phyloP scores from a whole-genome alignment of 2,113 vertebrate species.

The Synchiropus splendidus region DNA sequence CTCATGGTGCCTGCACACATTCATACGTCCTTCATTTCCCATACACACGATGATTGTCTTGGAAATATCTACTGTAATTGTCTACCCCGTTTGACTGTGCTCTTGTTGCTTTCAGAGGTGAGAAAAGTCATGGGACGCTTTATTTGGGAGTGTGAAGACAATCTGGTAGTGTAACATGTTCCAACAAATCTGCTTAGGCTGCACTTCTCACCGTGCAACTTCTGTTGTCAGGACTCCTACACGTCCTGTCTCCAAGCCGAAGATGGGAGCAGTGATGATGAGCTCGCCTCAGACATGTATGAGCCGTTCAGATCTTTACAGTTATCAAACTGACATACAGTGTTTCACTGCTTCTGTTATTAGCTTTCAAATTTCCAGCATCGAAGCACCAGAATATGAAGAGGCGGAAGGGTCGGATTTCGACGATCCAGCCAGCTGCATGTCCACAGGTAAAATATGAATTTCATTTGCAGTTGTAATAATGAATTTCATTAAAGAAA shows the following conservation, averaged over 20 bases:
- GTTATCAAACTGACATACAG: no score
- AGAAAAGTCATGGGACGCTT: constrained; percentile 54
- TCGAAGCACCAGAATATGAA: constrained; percentile 21
- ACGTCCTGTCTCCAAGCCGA: constrained; percentile 1
- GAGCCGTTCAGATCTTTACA: no score
- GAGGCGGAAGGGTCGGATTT: constrained; percentile 4
- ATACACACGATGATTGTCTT: no score
- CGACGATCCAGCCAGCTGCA: constrained; percentile 38
- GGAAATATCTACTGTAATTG: no score
- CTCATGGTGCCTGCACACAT: no score
- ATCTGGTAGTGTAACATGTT: constrained; percentile 9
- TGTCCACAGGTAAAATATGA: constrained; percentile 45
- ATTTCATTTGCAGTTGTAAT: background rate
- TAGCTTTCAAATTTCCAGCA: constrained; percentile 1
- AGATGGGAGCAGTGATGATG: constrained; percentile 6
- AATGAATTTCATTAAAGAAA: no score
- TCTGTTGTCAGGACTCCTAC: constrained; percentile 3
- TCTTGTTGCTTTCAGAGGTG: constrained; percentile 47
- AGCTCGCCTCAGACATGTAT: background rate
- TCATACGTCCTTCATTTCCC: no score
- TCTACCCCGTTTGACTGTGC: no score
- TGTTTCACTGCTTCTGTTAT: no score
- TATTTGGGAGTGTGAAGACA: constrained; percentile 64
- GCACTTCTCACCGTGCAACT: background rate
- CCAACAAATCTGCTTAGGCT: background rate